These are phyloP conservation scores for Calcarius ornatus DNA, from an alignment of 2,113 vertebrate species.

Conservation along the genomic window DNA sequence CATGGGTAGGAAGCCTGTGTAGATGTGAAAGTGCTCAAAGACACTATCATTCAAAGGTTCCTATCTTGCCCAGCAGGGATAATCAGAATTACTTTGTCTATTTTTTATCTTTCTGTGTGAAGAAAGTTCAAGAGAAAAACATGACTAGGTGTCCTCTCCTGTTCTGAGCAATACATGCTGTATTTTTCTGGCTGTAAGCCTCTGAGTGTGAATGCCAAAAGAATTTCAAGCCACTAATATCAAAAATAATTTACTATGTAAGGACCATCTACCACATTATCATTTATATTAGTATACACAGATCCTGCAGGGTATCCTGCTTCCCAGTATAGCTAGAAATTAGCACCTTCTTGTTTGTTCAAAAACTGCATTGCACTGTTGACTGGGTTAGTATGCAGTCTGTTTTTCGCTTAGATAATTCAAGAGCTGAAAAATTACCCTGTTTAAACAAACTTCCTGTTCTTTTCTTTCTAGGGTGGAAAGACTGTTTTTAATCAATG, in stretches of 20 bases:
- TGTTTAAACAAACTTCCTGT: slow-evolving; percentile 6
- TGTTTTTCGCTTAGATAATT: background rate
- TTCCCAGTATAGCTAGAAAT: background rate
- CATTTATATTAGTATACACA: background rate
- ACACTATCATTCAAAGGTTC: background rate
- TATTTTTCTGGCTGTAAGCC: background rate
- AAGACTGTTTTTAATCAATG: background rate
- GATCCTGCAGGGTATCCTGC: background rate
- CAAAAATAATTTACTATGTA: background rate
- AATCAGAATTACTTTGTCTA: background rate
- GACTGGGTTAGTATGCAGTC: background rate
- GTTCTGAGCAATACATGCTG: background rate
- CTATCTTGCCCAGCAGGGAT: background rate
- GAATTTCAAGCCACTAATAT: background rate
- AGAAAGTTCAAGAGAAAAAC: background rate
- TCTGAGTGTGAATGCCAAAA: background rate
- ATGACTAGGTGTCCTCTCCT: background rate
- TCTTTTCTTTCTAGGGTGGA: background rate
- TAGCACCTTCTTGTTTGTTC: background rate
- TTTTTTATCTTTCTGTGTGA: background rate
- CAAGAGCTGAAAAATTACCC: slow-evolving; percentile 8
- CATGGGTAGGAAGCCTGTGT: background rate
- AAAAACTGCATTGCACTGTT: background rate
- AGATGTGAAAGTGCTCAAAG: background rate
- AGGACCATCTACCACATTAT: background rate